A percentile compares a stretch with the other conserved stretches of the same genome.
These are phyloP conservation scores for Agonopterix subpropinquella DNA, from an alignment of 2,888 invertebrate genomes.

Conservation along the genomic window DNA sequence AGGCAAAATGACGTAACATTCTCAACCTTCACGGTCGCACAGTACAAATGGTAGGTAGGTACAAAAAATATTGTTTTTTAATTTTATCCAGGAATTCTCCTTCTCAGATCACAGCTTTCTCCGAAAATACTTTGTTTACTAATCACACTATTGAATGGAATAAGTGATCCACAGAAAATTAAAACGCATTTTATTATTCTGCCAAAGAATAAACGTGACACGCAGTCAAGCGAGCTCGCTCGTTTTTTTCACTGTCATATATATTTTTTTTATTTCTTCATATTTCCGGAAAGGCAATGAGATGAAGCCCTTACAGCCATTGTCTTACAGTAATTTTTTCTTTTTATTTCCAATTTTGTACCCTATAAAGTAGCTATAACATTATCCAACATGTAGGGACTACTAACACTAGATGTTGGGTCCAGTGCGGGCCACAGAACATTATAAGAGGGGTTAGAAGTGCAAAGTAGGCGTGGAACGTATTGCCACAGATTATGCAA, in stretches of 20 bases:
- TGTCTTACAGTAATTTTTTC: too few species aligned
- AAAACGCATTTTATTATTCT: constrained; percentile 54
- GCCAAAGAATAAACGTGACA: constrained; percentile 69
- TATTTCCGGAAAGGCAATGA: too few species aligned
- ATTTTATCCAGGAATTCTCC: constrained; percentile 7
- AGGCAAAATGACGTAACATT: constrained; percentile 74
- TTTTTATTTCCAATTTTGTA: too few species aligned
- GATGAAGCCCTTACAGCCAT: too few species aligned
- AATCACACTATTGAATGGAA: constrained; percentile 30
- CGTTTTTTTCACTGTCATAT: not conserved
- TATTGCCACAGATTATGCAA: too few species aligned
- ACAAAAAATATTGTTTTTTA: constrained; percentile 36
- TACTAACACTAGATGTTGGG: too few species aligned
- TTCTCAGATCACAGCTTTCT: constrained; percentile 25
- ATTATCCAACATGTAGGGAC: too few species aligned
- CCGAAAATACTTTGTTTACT: constrained; percentile 30
- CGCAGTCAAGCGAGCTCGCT: constrained; percentile 65
- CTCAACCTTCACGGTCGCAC: constrained; percentile 75
- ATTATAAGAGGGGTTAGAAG: too few species aligned
- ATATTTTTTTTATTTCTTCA: too few species aligned
- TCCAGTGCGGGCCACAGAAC: too few species aligned
- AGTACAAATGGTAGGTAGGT: constrained; percentile 49
- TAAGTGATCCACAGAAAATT: constrained; percentile 44
- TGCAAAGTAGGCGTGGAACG: too few species aligned
- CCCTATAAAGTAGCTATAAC: too few species aligned